Base-by-base conservation (phyloP, 2,797 vertebrate genomes). In the Centropyge bicolor region DNA sequence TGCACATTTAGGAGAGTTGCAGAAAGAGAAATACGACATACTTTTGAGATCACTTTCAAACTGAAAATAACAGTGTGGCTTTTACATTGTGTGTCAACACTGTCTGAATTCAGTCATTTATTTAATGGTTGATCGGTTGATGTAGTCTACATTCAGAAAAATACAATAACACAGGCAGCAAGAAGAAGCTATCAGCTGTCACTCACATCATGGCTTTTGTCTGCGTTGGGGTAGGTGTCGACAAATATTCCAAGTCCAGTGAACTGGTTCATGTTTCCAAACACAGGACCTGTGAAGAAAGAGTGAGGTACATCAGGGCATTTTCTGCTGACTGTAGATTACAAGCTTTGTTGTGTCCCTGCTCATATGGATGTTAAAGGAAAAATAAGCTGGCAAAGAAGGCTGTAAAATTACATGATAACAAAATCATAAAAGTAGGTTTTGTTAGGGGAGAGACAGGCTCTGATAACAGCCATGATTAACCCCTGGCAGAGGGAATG, bases 191-290 rank as follows among this genome's bases (percentile, higher is more conserved):
- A 16, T 9, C 0, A 6, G 1, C 6, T 6, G 19, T 57, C 40
- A 90, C 92, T 96, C 94, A 99, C 98, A 93, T 99, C 97, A 72
- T 97, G 96, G 82, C 94, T 96, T 82, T 97, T 99, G 86, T 97
- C 97, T 75, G 97, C 95, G 5, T 99, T 99, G 12, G 97, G 96
- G 65, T 99, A 99, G 0, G 98, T 99, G 93, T 99, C 98, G 89
- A 99, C 90, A 52, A 99, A 98, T 72, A 99, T 90, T 11, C 96
- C 98, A 74, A 99, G 94, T 56, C 98, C 98, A 67, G 95, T 86
- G 88, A 99, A 99, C 72, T 95, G 92, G 92, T 99, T 96, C 91
- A 95, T 96, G 94, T 96, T 99, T 40, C 98, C 98, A 86, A 99
- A 99, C 49, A 97, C 98, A 5, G 97, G 95, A 63, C 98, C 98